Base-by-base conservation (phyloP, 2,888 invertebrate genomes). In the Cephalotes varians region DNA sequence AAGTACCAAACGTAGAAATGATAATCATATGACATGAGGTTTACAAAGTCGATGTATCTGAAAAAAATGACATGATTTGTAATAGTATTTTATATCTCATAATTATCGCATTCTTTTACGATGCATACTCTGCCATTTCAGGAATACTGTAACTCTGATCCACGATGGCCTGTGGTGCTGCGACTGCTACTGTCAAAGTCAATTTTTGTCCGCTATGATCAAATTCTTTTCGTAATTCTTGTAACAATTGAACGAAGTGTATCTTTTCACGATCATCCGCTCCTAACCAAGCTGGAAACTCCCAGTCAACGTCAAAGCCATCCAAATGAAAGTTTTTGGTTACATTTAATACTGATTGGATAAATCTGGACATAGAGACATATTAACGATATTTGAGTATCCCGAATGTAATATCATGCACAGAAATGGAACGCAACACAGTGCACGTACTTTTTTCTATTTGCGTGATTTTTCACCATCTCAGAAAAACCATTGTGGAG, bases 1-100 rank as follows among this genome's bases (percentile, higher is more conserved):
- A 97, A 96, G 85, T 96, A 96, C 93, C 96, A 95, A 5, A 96
- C 96, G 92, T 96, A 98, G 92, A 96, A 97, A 94, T 98, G 98
- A 92, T 96, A 98, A 94, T 99, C 98, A 93, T 99, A 99, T 0
- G 97, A 96, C 98, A 98, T 98, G n/a, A 99, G 92, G 94, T 98
- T 98, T 0, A 98, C 96, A 95, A 96, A 98, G 94, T 98, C 98
- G 0, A 97, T 96, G 93, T 97, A 95, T 72, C 96, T 97, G 92
- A 79, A 94, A 76, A 40, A 94, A 82, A 76, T n/a, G 5, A 40
- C 18, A 5, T 7, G 12, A 25, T 37, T 34, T 21, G 4, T 62
- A 12, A 51, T 6, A 49, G 49, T n/a, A 44, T 73, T n/a, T 34
- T 12, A 64, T 25, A 60, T 40, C 10, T 62, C 2, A 47, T 9